Conservation (phyloP, 2,797 vertebrate species). For the Geotrypetes seraphini region DNA sequence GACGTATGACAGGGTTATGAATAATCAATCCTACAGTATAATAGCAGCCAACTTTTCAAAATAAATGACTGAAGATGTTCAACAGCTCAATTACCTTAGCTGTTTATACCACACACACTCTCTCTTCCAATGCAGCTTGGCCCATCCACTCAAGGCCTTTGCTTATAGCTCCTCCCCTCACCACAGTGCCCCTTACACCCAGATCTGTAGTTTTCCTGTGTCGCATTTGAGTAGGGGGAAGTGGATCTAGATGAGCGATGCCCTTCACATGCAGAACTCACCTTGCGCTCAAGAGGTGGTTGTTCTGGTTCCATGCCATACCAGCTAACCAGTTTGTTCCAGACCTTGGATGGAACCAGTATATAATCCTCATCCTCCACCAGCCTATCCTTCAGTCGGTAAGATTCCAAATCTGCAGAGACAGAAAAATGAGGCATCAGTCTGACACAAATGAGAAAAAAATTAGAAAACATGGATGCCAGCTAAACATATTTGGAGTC, state of each 20-base stretch:
- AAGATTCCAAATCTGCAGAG: slow-evolving; percentile 60
- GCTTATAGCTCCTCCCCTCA: background rate
- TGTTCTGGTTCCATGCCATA: slow-evolving; percentile 62
- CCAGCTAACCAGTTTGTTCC: slow-evolving; percentile 67
- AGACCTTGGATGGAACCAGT: slow-evolving; percentile 61
- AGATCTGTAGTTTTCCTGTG: background rate
- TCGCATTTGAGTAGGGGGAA: background rate
- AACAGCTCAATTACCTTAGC: too few relatives aligned
- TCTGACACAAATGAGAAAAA: too few relatives aligned
- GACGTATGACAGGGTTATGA: too few relatives aligned
- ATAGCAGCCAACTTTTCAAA: too few relatives aligned
- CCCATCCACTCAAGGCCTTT: too few relatives aligned
- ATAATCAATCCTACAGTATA: too few relatives aligned
- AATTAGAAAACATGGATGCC: too few relatives aligned
- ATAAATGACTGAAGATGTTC: too few relatives aligned
- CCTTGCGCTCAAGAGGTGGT: slow-evolving; percentile 72
- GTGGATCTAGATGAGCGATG: too few relatives aligned
- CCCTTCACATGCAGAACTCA: slow-evolving; percentile 24
- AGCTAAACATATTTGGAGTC: too few relatives aligned
- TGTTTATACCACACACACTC: too few relatives aligned
- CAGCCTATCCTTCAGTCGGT: slow-evolving; percentile 64
- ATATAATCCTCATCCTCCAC: slow-evolving; percentile 73
- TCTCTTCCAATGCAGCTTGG: too few relatives aligned
- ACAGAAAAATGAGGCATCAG: background rate
- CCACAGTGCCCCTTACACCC: background rate